Evolutionary conservation across 2,888 invertebrate genomes (phyloP), one percentile per base, ranked within the genome.

Genomic region (Eustalomyia histrio): DNA sequence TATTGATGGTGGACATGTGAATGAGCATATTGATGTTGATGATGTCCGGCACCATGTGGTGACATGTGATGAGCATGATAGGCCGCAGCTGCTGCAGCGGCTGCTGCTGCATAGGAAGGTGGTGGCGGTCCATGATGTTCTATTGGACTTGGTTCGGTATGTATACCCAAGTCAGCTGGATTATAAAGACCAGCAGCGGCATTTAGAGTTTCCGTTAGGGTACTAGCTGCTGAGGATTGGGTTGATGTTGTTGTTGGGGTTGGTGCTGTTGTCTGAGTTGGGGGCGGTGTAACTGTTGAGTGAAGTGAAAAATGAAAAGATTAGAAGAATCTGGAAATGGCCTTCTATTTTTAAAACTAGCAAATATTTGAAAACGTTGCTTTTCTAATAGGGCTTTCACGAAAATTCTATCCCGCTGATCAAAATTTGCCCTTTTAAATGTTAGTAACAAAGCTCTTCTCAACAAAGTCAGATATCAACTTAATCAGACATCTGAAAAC

Each of bases 51-150:
- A 84, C 86, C 18, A 83, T 85, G 81, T n/a, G 89, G 89, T 12
- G 86, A 86, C 86, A 89, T 65, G 50, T 89, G 89, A 81, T 89
- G 89, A 39, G 86, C 88, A 72, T 89, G 87, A 74, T 89, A 88
- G 16, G 88, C 88, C 58, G 88, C 86, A n/a, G 89, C 89, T 1
- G 86, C 88, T 3, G 87, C 86, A 0, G 87, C 88, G 4, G 89
- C 88, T 7, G 84, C 85, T 0, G 88, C 87, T 0, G 87, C 86
- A 1, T 87, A 87, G 0, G 89, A 86, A 63, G 87, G 86, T 2
- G 89, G 87, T 3, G 89, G 88, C 29, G 89, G 88, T 39, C 88
- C 87, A n/a, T 87, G 87, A 18, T 87, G 88, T 68, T 88, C 88
- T 4, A 86, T 84, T 10, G 88, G 87, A 35, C 86, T 84, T 53